Percentiles rank a stretch among this genome's conserved stretches.
Conservation (phyloP, 2,113 vertebrate species). For the Otolemur garnettii region DNA sequence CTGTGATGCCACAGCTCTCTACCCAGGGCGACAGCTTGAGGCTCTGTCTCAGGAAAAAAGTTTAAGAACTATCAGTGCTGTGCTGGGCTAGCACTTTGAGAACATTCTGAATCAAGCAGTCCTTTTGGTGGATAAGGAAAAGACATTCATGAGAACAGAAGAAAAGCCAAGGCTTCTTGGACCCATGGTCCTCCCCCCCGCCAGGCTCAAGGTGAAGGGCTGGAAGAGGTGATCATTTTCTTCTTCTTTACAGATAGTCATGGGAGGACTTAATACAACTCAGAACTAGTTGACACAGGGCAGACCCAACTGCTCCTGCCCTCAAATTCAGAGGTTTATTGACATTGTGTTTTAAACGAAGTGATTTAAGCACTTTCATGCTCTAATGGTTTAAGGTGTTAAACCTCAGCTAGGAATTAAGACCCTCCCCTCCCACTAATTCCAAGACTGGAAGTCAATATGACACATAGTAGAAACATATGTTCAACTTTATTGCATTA, state of each 20-base stretch:
- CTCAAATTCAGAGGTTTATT: neutral
- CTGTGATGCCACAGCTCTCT: too few species aligned
- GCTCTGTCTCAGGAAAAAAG: too few species aligned
- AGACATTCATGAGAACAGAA: neutral
- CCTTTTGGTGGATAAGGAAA: neutral
- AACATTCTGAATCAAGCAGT: neutral
- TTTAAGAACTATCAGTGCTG: too few species aligned
- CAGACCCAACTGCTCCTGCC: neutral
- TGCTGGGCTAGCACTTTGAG: neutral
- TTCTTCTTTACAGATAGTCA: neutral
- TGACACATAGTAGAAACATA: conserved; percentile 59
- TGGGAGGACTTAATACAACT: neutral
- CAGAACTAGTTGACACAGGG: neutral
- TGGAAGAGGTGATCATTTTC: neutral
- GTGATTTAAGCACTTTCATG: neutral
- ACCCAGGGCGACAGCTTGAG: too few species aligned
- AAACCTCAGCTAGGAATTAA: conserved; percentile 28
- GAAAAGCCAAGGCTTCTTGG: neutral
- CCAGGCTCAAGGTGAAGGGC: neutral
- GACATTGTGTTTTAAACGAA: neutral
- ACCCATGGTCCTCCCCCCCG: neutral
- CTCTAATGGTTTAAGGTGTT: conserved; percentile 13
- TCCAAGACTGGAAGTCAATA: conserved; percentile 43
- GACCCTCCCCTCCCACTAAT: neutral
- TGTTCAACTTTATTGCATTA: conserved; percentile 76